These are phyloP conservation scores for Synanthedon andrenaeformis DNA, from an alignment of 2,888 invertebrate genomes.

Conservation along the genomic window DNA sequence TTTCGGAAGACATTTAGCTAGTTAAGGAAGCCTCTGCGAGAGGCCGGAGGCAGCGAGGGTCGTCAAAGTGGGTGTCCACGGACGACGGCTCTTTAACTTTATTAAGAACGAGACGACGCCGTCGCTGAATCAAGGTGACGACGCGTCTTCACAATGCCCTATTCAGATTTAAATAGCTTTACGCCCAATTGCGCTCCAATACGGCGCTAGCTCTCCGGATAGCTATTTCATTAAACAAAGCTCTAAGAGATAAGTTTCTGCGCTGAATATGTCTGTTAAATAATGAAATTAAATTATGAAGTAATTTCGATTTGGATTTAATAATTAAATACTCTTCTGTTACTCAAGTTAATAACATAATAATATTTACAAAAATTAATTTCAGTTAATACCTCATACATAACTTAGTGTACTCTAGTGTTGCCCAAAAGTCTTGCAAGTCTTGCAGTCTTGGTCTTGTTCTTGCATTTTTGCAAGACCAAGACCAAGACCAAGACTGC, in stretches of 20 bases:
- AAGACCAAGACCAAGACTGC: too few species aligned
- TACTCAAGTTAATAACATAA: too few species aligned
- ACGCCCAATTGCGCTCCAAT: slow-evolving; percentile 68
- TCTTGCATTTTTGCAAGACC: too few species aligned
- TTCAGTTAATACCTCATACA: too few species aligned
- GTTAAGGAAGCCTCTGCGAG: slow-evolving; percentile 37
- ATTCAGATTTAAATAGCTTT: slow-evolving; percentile 70
- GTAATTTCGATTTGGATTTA: too few species aligned
- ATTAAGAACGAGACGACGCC: slow-evolving; percentile 51
- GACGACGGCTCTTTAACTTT: slow-evolving; percentile 57
- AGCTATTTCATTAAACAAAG: slow-evolving; percentile 65
- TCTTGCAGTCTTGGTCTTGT: too few species aligned
- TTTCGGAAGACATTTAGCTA: slow-evolving; percentile 35
- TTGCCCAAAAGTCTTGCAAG: too few species aligned
- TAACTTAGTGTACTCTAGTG: too few species aligned
- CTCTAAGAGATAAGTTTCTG: slow-evolving; percentile 36
- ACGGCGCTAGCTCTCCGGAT: slow-evolving; percentile 50
- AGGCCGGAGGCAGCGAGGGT: slow-evolving; percentile 19
- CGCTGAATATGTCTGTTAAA: slow-evolving; percentile 13
- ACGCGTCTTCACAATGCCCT: slow-evolving; percentile 64
- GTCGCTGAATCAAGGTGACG: slow-evolving; percentile 58
- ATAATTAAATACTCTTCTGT: too few species aligned
- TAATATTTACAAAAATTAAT: too few species aligned
- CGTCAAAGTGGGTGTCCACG: slow-evolving; percentile 31
- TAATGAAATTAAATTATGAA: neutral